Evolutionary conservation across 2,888 invertebrate species (phyloP), one percentile per base, ranked within the genome.

Genomic region (Drosophila setosimentum): DNA sequence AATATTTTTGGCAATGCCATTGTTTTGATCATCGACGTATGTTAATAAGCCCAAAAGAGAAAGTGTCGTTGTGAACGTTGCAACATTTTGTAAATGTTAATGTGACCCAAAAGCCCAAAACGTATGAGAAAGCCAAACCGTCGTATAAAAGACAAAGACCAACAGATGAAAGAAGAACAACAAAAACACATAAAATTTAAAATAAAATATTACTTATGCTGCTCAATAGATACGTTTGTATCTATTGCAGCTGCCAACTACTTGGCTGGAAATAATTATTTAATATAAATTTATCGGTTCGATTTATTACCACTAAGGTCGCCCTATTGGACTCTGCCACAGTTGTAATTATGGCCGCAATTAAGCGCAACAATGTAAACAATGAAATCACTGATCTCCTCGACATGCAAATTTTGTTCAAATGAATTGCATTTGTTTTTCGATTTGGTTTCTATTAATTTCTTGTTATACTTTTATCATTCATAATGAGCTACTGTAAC

Each of bases 41-140:
- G 79, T 58, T 76, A 75, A 78, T 63, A 63, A 55, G 53, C 49
- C 2, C 72, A 83, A 85, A 85, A 85, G 88, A 85, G 85, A 85
- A 85, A 85, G 85, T 85, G 82, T 83, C 82, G 69, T 80, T 78
- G 69, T 73, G 68, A 80, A 60, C 72, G 60, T 69, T 80, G 74
- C 73, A 80, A 64, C 71, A 80, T 68, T 68, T 73, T 69, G 65
- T 80, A 75, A 80, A 80, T 80, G 80, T 78, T 80, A 80, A 80
- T 80, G 74, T 80, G 80, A 69, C 80, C 78, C 61, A 78, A 80
- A 80, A 80, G 65, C 64, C 37, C 16, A 67, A 68, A 55, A 70
- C 49, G 40, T 64, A 68, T 77, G 71, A 67, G 81, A 80, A 80
- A 80, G 80, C 67, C 45, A 45, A 24, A 68, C 53, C 48, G 29